Percentiles rank a stretch among this genome's conserved stretches.
phyloP scores from a whole-genome alignment of 2,113 vertebrate genomes.

The Eidolon helvum region DNA sequence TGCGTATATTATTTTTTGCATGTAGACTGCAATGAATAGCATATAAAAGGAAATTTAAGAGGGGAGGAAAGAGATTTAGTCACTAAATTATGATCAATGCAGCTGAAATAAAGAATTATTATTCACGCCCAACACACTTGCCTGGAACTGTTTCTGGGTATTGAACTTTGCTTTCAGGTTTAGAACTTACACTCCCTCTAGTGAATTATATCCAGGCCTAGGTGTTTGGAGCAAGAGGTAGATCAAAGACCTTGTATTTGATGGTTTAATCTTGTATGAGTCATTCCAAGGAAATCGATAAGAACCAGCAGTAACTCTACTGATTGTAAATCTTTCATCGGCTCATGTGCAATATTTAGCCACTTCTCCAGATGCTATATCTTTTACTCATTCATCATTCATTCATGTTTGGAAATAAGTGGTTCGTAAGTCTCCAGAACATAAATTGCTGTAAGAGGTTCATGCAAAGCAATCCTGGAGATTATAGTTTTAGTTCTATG shows the following conservation, averaged over 20 bases:
- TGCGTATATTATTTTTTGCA: neutral
- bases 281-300: neutral
- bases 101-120: neutral
- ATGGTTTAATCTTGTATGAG: neutral
- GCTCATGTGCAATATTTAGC: neutral
- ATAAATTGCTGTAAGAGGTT: neutral
- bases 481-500: neutral
- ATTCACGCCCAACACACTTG: neutral
- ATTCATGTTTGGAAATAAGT: neutral
- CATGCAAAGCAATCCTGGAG: neutral
- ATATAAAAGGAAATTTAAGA: neutral
- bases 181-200: neutral
- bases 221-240: neutral
- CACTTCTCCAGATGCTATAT: neutral
- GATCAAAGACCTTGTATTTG: neutral
- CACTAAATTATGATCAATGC: slow-evolving; percentile 6
- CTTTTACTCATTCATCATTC: neutral
- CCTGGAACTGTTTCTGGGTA: neutral
- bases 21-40: neutral
- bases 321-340: neutral
- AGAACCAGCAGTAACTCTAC: neutral
- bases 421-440: neutral
- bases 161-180: neutral
- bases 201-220: neutral
- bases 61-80: neutral